phyloP scores from a whole-genome alignment of 2,888 invertebrate genomes.

The Archaeoteleia sp. region DNA sequence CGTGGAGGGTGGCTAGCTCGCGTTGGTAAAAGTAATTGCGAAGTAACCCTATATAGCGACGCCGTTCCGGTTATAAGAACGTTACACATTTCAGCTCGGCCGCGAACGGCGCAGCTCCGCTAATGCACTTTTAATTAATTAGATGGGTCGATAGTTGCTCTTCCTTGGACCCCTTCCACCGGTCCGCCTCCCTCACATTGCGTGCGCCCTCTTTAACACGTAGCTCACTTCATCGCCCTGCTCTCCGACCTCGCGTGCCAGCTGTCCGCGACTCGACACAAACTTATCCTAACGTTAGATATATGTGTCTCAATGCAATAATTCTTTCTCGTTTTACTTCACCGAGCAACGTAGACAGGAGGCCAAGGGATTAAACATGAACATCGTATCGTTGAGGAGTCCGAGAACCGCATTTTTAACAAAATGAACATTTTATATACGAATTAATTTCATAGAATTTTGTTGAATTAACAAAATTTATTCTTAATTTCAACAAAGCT shows the following conservation, averaged over 20 bases:
- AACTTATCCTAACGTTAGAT: constrained; percentile 66
- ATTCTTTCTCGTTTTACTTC: constrained; percentile 32
- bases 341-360: constrained; percentile 22
- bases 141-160: constrained; percentile 71
- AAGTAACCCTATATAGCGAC: constrained; percentile 56
- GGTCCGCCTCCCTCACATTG: constrained; percentile 25
- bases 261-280: constrained; percentile 68
- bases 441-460: no score
- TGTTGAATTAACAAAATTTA: no score
- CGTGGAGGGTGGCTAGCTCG: constrained; percentile 46
- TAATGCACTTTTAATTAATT: constrained; percentile 76
- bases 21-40: constrained; percentile 67
- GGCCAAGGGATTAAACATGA: no score
- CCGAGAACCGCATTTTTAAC: no score
- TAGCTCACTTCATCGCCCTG: constrained; percentile 50
- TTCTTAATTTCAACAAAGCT: no score
- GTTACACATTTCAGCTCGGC: constrained; percentile 40
- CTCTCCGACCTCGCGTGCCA: constrained; percentile 71
- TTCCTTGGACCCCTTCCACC: constrained; percentile 48
- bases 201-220: constrained; percentile 52
- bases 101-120: constrained; percentile 58
- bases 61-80: constrained; percentile 65
- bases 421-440: no score
- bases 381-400: no score
- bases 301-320: constrained; percentile 31